Base-by-base conservation (phyloP, 2,113 vertebrate genomes). In the human (Homo sapiens) region DNA sequence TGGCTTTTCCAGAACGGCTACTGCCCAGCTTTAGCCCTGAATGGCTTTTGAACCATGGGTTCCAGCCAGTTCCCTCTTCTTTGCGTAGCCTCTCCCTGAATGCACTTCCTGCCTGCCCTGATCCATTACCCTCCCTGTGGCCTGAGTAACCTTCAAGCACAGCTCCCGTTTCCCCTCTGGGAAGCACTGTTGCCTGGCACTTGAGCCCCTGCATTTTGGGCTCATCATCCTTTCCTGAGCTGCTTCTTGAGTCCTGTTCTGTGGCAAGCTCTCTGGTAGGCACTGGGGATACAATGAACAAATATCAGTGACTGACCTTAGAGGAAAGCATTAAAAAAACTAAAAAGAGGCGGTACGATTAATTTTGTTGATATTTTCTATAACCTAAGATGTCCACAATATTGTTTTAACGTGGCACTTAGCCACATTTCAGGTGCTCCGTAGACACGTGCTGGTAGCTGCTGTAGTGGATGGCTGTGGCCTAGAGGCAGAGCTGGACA, bases 381-480 rank as follows among this genome's bases (percentile, higher is more conserved):
- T 40, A 61, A 23, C 18, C 43, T 35, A 22, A 7, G n/a, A 23
- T 88, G 48, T n/a, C 70, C 38, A 73, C 35, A 73, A 16, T 84
- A 52, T 22, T 48, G 6, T 40, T 79, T 72, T 59, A 61, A 30
- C 9, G 13, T 68, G 32, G 4, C 48, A n/a, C 35, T 64, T 32
- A 59, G 10, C n/a, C 27, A 64, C 61, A 23, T 64, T 40, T 40
- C 43, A 32, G 1, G 2, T 20, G 40, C 48, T 45, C n/a, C 3
- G 7, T 10, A 13, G 66, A 57, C 45, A 16, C 1, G 3, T 38
- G 14, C 48, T 35, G 8, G 64, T n/a, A 8, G 72, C 72, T 32
- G 3, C 9, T 6, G 11, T 0, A 13, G 9, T 2, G 10, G 10
- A 20, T 48, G 40, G 27, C 13, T 0, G 20, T 1, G 43, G 20